Evolutionary conservation across 2,888 invertebrate genomes (phyloP).

Genomic region (Acrocyrtus sp.): DNA sequence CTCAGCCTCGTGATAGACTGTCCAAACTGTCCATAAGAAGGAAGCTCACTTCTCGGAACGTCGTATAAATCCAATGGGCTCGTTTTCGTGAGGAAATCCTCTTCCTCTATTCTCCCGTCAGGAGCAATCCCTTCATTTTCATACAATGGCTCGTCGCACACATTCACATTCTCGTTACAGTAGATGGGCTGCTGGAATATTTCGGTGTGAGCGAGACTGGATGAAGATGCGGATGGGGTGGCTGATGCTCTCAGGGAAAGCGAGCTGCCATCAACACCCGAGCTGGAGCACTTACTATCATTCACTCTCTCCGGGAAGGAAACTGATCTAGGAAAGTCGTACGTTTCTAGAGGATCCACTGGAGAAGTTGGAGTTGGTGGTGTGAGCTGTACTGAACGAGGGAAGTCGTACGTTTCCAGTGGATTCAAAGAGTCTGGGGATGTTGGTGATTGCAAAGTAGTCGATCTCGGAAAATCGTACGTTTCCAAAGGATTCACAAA

Average conservation of each 20-base stretch:
- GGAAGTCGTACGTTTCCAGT: background rate
- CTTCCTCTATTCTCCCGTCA: background rate
- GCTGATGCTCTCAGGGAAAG: background rate
- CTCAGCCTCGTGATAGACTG: slow-evolving; percentile 40
- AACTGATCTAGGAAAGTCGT: slow-evolving; percentile 56
- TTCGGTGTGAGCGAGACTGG: background rate
- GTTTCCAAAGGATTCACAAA: background rate
- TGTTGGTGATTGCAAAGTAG: background rate
- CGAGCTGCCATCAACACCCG: background rate
- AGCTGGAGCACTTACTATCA: background rate
- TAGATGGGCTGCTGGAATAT: slow-evolving; percentile 43
- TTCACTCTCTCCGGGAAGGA: background rate
- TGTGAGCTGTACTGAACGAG: background rate
- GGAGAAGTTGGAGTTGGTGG: slow-evolving; percentile 4
- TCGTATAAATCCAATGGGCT: slow-evolving; percentile 71
- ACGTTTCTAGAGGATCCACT: slow-evolving; percentile 52
- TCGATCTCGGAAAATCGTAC: background rate
- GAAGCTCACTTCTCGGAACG: slow-evolving; percentile 67
- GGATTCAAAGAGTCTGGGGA: background rate
- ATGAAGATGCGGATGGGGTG: background rate
- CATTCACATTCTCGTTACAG: slow-evolving; percentile 11
- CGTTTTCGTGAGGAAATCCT: slow-evolving; percentile 12
- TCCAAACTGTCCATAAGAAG: slow-evolving; percentile 64
- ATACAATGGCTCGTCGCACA: slow-evolving; percentile 21
- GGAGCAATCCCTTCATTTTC: slow-evolving; percentile 18